Evolutionary conservation across 2,113 vertebrate species (phyloP).

Genomic region (Microcebus ravelobensis): DNA sequence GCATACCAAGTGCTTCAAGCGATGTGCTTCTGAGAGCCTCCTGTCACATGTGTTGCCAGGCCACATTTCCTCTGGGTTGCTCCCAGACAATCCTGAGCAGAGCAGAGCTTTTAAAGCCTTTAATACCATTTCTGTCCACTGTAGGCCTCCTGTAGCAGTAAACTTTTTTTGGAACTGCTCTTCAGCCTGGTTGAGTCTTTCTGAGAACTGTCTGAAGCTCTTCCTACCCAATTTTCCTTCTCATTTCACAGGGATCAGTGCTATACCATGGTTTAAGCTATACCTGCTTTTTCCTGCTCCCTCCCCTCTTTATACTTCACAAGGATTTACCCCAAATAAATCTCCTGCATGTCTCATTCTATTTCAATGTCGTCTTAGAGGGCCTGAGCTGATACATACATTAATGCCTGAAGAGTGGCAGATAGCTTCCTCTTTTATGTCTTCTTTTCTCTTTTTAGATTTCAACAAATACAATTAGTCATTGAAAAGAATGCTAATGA

Average conservation of each 20-base stretch:
- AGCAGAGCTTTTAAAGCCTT: background rate
- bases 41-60: background rate
- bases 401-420: background rate
- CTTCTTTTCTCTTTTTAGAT: background rate
- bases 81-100: too few species aligned
- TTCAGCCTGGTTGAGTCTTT: background rate
- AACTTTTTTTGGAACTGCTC: background rate
- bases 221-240: background rate
- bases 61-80: background rate
- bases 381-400: background rate
- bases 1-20: background rate
- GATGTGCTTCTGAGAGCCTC: background rate
- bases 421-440: background rate
- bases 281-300: background rate
- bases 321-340: background rate
- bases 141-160: background rate
- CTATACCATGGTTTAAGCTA: background rate
- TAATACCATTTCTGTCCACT: too few species aligned
- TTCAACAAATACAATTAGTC: background rate
- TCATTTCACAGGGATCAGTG: background rate
- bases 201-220: background rate
- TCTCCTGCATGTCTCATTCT: background rate
- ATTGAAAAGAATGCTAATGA: background rate
- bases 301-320: background rate
- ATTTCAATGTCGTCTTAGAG: background rate